Evolutionary conservation across 2,113 vertebrate genomes (phyloP), one percentile per base, ranked within the genome.

Genomic region (Neodon shergylaensis): DNA sequence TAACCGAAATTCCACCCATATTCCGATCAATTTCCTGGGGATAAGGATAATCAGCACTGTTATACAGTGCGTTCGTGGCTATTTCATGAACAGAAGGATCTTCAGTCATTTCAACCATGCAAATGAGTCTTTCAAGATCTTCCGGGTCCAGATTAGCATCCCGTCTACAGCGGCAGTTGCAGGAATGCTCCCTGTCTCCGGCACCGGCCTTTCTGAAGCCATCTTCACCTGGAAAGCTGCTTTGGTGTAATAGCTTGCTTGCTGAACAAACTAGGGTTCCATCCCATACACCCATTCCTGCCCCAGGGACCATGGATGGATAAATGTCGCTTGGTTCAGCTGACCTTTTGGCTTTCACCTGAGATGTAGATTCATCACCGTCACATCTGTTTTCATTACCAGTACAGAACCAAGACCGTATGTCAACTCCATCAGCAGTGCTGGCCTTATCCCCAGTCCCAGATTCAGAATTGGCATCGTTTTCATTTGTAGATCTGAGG

Each of bases 31-130:
- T 74, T 88, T 98, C 97, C 0, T 95, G 96, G n/a, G 96, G 95
- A 96, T 90, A 92, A 63, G 95, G 96, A 95, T 94, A 97, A 91
- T 96, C 96, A 44, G 68, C 73, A 88, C 92, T 96, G 77, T 97
- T 97, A 91, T 95, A 92, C 1, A 98, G 88, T 78, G 97, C 97
- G 89, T 97, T 98, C 61, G 81, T 97, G 77, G 97, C 97, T 94
- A 98, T 97, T 94, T 98, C 97, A 89, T 98, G 97, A 94, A 98
- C 82, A 94, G 97, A 96, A 93, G 97, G 96, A 94, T 97, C 94
- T 95, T 98, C 97, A 10, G 97, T 97, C 97, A 98, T 97, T 88
- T 98, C 97, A 93, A 97, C 94, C 97, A 98, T 98, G 85, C 96
- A 97, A 91, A 98, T 98, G 61, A 98, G 97, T 70, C 94, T 98